Conservation (phyloP, 2,797 vertebrate genomes). For the Nyctibius grandis region DNA sequence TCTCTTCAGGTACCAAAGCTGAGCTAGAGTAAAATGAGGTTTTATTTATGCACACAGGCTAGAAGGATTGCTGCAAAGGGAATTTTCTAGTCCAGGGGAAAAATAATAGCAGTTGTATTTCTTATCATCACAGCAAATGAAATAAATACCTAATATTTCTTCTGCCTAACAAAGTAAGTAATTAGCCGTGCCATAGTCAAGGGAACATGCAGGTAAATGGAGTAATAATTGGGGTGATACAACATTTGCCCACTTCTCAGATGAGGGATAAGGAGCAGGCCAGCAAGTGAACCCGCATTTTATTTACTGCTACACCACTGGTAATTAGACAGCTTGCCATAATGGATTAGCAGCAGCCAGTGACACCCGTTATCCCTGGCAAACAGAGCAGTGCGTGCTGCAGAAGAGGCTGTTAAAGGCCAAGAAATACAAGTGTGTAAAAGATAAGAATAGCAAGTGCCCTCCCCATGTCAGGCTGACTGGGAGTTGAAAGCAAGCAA, state of each 20-base stretch:
- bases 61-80: not conserved
- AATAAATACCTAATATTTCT: conserved; percentile 65
- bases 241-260: conserved; percentile 55
- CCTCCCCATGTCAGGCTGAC: conserved; percentile 46
- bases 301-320: conserved; percentile 48
- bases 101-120: conserved; percentile 48
- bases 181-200: conserved; percentile 56
- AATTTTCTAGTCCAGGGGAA: conserved; percentile 15
- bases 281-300: conserved; percentile 22
- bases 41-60: not conserved
- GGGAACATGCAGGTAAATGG: conserved; percentile 49
- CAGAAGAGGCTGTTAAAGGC: conserved; percentile 45
- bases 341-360: conserved; percentile 61
- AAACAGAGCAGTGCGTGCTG: conserved; percentile 16
- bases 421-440: conserved; percentile 59
- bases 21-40: not conserved
- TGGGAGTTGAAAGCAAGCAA: conserved; percentile 58
- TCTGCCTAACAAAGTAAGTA: conserved; percentile 51
- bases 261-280: conserved; percentile 60
- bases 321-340: conserved; percentile 54
- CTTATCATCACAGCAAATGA: conserved; percentile 65
- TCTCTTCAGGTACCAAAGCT: not conserved
- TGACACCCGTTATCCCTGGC: conserved; percentile 61
- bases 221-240: conserved; percentile 64
- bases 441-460: conserved; percentile 60